Evolutionary conservation across 2,113 vertebrate genomes (phyloP), one percentile per base, ranked within the genome.

Genomic region (Brachypodius melanocephalos): DNA sequence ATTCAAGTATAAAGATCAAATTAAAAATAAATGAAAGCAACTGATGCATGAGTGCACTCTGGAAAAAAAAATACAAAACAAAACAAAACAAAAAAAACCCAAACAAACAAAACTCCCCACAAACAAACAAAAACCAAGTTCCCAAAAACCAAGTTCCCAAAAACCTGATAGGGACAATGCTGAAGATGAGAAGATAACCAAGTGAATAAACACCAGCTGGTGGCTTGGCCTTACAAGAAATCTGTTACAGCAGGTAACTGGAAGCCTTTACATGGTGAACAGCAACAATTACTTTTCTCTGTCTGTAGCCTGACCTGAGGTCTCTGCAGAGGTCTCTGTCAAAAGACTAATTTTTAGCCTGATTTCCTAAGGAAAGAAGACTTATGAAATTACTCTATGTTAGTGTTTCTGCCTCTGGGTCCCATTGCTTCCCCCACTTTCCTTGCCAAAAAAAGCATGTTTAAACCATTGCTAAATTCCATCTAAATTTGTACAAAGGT

Each of bases 11-110:
- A 88, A 93, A 85, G 12, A 49, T 91, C 85, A 85, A 91, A 88
- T 88, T 85, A 85, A 91, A 96, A 97, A 96, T 89, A 96, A 96
- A 86, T 66, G 12, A 95, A 94, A 97, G 71, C 28, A 96, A 92
- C 69, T 89, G 92, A 90, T 58, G 88, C 45, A 83, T 55, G 55
- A 93, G n/a, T 67, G 81, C 52, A 89, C 36, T 95, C 40, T 92
- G 34, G 51, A 91, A 95, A 91, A 22, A 19, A 22, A 32, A 34
- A 32, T 4, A 31, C 57, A 13, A 67, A 71, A 22, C 28, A 59
- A 46, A 36, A 36, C 14, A 51, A n/a, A 21, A 8, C 59, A 12
- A 66, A 45, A 18, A 8, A 31, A 69, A 71, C 28, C 9, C 16
- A 45, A 24, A 8, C 16, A n/a, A 61, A 31, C 26, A 31, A 12